phyloP scores from a whole-genome alignment of 2,797 vertebrate genomes.

The Parauchenoglanis ngamensis region DNA sequence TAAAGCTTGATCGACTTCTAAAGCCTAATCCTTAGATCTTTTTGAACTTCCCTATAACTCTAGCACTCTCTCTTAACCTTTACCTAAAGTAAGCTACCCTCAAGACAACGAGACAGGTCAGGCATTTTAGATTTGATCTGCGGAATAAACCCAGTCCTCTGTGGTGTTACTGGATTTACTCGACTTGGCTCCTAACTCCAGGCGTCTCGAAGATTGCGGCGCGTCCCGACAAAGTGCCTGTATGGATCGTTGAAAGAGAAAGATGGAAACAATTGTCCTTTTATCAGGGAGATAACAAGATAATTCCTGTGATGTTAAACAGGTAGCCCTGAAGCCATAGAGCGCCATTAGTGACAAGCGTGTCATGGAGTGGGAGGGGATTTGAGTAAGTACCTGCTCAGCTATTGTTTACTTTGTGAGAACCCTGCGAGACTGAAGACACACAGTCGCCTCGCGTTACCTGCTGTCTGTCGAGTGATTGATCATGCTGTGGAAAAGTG shows the following conservation, averaged over 20 bases:
- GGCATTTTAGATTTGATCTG: slow-evolving; percentile 1
- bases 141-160: not conserved
- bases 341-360: slow-evolving; percentile 39
- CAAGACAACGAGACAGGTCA: not conserved
- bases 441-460: slow-evolving; percentile 41
- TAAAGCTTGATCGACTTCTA: not conserved
- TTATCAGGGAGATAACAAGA: slow-evolving; percentile 36
- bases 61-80: not conserved
- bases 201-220: not conserved
- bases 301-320: slow-evolving; percentile 33
- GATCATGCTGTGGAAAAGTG: slow-evolving; percentile 67
- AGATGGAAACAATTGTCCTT: slow-evolving; percentile 31
- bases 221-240: slow-evolving; percentile 23
- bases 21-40: not conserved
- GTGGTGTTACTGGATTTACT: not conserved
- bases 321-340: slow-evolving; percentile 34
- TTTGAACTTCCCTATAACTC: not conserved
- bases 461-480: slow-evolving; percentile 66
- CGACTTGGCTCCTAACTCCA: not conserved
- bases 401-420: slow-evolving; percentile 47
- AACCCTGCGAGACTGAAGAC: slow-evolving; percentile 38
- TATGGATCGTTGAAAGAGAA: not conserved
- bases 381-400: slow-evolving; percentile 50
- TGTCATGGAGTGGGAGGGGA: slow-evolving; percentile 40
- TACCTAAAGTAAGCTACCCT: not conserved